Base-by-base conservation (phyloP, 2,888 invertebrate species). In the Anaspis maculata region DNA sequence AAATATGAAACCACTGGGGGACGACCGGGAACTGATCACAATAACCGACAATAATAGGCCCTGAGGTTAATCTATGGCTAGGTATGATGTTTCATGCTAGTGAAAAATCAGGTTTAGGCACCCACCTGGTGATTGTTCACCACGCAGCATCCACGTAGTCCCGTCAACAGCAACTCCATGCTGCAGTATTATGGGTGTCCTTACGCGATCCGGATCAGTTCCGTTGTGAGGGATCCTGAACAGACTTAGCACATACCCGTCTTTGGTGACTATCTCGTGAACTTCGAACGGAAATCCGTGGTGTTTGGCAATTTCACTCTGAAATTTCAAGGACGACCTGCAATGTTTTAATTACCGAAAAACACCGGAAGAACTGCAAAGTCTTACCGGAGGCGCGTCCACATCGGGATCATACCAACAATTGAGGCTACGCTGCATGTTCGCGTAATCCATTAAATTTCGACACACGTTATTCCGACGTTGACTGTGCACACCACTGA, bases 171-270 rank as follows among this genome's bases (percentile, higher is more conserved):
- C 42, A 11, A 52, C 26, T 3, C 53, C 53, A 33, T 51, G 51
- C 23, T 50, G 45, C 13, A 54, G n/a, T 5, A 51, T 19, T 23
- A 51, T 32, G 2, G 49, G 47, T 25, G 37, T 43, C 28, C 42
- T 30, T 36, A 23, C 36, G 5, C 10, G 6, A 2, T 22, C 21
- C 4, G 19, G 10, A 11, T 36, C 35, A 15, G 13, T 36, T 4
- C 32, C 22, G 11, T 38, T 44, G 15, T 44, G 31, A 7, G 43
- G 39, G 13, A 52, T 34, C 25, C 53, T 34, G 34, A 42, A 45
- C 12, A 52, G 21, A 2, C 77, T 79, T 24, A 90, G 66, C 25
- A 88, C 71, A 57, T 84, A 91, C 2, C 87, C 88, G 61, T 91
- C 90, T 11, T 75, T 68, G 0, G 90, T 89, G 9, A 70, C 61